A percentile compares a stretch with the other conserved stretches of the same genome.
Conservation (phyloP, 2,888 invertebrate genomes). For the Aphrophora alni region DNA sequence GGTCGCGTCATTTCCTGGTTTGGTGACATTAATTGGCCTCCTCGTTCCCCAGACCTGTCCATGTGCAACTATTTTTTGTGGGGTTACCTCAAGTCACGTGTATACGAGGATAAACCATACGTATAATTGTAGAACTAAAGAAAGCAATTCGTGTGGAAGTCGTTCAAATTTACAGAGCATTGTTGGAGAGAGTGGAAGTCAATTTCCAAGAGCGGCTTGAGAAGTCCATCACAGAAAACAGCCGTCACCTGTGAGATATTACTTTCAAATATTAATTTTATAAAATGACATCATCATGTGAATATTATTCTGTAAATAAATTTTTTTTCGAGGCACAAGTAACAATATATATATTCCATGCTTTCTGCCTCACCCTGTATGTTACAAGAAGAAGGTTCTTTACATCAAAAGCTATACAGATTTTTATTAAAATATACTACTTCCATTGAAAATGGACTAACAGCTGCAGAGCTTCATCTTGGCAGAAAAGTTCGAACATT, state of each 20-base stretch:
- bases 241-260: background rate
- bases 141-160: background rate
- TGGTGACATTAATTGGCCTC: slow-evolving; percentile 8
- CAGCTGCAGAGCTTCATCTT: no score
- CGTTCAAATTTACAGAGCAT: background rate
- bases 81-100: background rate
- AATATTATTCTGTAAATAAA: slow-evolving; percentile 4
- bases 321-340: background rate
- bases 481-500: no score
- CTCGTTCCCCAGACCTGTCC: background rate
- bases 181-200: background rate
- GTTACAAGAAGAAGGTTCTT: no score
- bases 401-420: no score
- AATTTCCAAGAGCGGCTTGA: background rate
- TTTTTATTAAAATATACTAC: no score
- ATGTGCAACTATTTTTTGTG: background rate
- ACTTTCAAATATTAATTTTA: slow-evolving; percentile 14
- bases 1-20: background rate
- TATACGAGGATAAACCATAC: background rate
- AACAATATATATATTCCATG: background rate
- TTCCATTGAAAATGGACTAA: no score
- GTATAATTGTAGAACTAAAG: background rate
- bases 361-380: slow-evolving; percentile 12
- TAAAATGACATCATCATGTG: slow-evolving; percentile 7
- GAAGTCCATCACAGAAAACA: background rate